Evolutionary conservation across 2,113 vertebrate species (phyloP).

Genomic region (Lepisosteus osseus): DNA sequence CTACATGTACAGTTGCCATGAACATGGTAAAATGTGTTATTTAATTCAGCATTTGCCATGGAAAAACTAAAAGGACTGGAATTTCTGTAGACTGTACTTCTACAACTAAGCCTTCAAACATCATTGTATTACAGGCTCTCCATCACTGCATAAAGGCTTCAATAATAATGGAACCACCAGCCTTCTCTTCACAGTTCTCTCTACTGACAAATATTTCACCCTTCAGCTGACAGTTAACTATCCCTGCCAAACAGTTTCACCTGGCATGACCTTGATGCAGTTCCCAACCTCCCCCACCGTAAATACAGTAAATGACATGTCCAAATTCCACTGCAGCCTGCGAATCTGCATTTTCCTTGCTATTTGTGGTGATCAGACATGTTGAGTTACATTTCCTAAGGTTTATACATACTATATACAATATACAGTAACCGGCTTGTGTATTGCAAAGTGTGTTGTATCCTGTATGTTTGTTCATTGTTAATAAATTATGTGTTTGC

Average conservation of each 20-base stretch:
- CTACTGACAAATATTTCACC: neutral
- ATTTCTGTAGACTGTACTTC: neutral
- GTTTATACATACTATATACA: too few relatives aligned
- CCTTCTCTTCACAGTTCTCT: too few relatives aligned
- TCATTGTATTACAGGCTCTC: neutral
- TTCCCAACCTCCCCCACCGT: neutral
- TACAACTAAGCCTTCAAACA: neutral
- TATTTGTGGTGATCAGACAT: too few relatives aligned
- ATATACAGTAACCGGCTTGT: too few relatives aligned
- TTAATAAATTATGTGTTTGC: too few relatives aligned
- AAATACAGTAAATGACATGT: neutral
- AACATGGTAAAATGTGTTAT: neutral
- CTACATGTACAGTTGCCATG: neutral
- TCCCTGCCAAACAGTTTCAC: neutral
- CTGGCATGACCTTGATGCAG: neutral
- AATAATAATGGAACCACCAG: neutral
- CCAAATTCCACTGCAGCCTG: neutral
- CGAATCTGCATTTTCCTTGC: neutral
- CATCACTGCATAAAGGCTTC: neutral
- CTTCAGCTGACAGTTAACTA: neutral
- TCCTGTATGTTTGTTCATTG: too few relatives aligned
- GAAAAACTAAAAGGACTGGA: neutral
- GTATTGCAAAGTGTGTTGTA: too few relatives aligned
- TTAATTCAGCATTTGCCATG: neutral
- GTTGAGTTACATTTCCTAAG: too few relatives aligned